Evolutionary conservation across 2,797 vertebrate species (phyloP).

Genomic region (Sciaenops ocellatus): DNA sequence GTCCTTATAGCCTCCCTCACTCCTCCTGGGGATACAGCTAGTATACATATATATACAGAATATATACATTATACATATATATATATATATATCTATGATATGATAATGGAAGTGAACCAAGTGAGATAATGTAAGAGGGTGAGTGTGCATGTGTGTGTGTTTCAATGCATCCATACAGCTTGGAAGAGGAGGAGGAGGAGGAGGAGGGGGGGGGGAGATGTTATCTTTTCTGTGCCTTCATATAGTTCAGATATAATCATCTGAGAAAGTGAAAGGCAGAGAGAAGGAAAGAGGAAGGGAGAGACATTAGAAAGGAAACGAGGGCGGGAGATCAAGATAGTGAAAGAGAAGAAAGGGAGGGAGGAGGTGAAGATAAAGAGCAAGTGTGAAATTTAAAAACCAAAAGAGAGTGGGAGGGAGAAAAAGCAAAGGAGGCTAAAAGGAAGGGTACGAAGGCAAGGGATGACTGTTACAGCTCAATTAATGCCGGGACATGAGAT

Average conservation of each 20-base stretch:
- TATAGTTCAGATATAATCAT: slow-evolving; percentile 64
- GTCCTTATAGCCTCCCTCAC: slow-evolving; percentile 49
- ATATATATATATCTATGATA: slow-evolving; percentile 44
- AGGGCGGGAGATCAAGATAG: slow-evolving; percentile 23
- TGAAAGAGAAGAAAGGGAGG: slow-evolving; percentile 10
- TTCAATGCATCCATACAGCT: slow-evolving; percentile 55
- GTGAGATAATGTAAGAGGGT: slow-evolving; percentile 59
- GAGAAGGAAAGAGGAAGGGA: slow-evolving; percentile 19
- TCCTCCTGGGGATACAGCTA: slow-evolving; percentile 58
- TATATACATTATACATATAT: slow-evolving; percentile 47
- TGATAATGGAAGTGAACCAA: slow-evolving; percentile 70
- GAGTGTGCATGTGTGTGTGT: slow-evolving; percentile 33
- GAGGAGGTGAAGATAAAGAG: slow-evolving; percentile 23
- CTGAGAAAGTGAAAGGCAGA: slow-evolving; percentile 33
- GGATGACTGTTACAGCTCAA: slow-evolving; percentile 79
- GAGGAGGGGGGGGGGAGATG: slow-evolving; percentile 13
- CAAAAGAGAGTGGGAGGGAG: slow-evolving; percentile 5
- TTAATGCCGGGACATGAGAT: slow-evolving; percentile 78
- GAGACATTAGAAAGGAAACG: slow-evolving; percentile 13
- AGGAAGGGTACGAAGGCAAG: slow-evolving; percentile 55
- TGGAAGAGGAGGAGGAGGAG: background rate
- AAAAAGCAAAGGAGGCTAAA: slow-evolving; percentile 36
- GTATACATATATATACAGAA: slow-evolving; percentile 36
- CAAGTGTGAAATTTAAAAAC: slow-evolving; percentile 42
- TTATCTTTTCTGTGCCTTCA: slow-evolving; percentile 50